Conservation (phyloP, 2,113 vertebrate genomes). For the Speoplatyrhinus poulsoni region DNA sequence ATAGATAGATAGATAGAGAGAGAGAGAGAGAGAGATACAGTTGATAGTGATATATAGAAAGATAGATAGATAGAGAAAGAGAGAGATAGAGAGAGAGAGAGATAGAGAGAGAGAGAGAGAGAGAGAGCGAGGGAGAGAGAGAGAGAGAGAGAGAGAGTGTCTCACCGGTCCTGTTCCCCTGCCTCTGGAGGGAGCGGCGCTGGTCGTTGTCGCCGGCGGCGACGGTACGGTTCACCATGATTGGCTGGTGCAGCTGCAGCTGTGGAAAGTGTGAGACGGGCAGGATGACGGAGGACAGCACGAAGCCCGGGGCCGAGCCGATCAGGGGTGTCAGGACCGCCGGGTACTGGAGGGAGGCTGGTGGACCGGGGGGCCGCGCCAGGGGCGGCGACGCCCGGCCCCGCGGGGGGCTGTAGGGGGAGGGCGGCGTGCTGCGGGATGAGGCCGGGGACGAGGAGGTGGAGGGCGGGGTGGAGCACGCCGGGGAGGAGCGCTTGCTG, state of each 20-base stretch:
- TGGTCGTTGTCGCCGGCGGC: constrained; percentile 79
- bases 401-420: constrained; percentile 68
- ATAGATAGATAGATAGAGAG: constrained; percentile 1
- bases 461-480: constrained; percentile 74
- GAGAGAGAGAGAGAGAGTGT: background rate
- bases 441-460: constrained; percentile 66
- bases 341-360: constrained; percentile 79
- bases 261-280: constrained; percentile 87
- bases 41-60: no score
- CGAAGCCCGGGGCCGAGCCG: constrained; percentile 79
- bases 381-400: constrained; percentile 78
- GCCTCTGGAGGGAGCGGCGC: constrained; percentile 38
- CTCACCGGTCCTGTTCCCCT: constrained; percentile 80
- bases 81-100: background rate
- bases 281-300: constrained; percentile 89
- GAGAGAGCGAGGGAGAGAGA: constrained; percentile 6
- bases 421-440: constrained; percentile 56
- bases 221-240: constrained; percentile 82
- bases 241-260: constrained; percentile 84
- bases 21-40: background rate
- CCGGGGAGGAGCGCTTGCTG: constrained; percentile 87
- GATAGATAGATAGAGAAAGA: background rate
- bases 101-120: background rate
- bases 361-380: constrained; percentile 71
- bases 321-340: constrained; percentile 82